phyloP scores from a whole-genome alignment of 1,140 invertebrate genomes.

The Ctenoplectra terminalis region DNA sequence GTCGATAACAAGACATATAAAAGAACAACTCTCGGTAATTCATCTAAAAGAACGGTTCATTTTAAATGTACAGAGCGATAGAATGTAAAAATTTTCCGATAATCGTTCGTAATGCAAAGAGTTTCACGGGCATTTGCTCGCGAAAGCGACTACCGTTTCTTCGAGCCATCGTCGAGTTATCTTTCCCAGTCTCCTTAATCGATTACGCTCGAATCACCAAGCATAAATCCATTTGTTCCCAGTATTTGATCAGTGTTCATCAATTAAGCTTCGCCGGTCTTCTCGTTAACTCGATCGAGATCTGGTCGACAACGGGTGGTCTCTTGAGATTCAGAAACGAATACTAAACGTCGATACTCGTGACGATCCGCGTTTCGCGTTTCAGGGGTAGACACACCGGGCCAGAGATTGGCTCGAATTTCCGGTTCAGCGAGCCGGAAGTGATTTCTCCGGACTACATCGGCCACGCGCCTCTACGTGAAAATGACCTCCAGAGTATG shows the following conservation, averaged over 20 bases:
- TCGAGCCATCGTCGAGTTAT: background rate
- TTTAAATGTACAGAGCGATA: background rate
- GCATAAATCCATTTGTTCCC: slow-evolving; percentile 25
- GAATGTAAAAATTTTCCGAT: background rate
- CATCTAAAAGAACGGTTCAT: background rate
- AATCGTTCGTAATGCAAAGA: background rate
- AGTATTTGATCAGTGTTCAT: slow-evolving; percentile 19
- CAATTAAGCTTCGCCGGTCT: slow-evolving; percentile 2
- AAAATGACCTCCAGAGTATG: slow-evolving; percentile 68
- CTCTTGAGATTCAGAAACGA: slow-evolving; percentile 37
- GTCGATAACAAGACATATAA: background rate
- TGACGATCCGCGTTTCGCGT: slow-evolving; percentile 42
- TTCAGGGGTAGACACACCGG: slow-evolving; percentile 38
- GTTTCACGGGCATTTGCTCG: slow-evolving; percentile 21
- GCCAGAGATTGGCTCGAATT: slow-evolving; percentile 70
- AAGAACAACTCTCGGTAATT: background rate
- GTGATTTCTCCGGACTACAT: slow-evolving; percentile 68
- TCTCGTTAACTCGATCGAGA: slow-evolving; percentile 33
- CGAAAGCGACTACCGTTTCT: background rate
- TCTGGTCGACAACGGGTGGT: slow-evolving; percentile 7
- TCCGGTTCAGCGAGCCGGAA: slow-evolving; percentile 70
- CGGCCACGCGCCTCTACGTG: slow-evolving; percentile 59
- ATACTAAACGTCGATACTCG: slow-evolving; percentile 43
- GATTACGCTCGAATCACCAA: slow-evolving; percentile 16
- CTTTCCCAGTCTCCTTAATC: background rate